phyloP scores from a whole-genome alignment of 2,888 invertebrate genomes.

The Euproctis similis region DNA sequence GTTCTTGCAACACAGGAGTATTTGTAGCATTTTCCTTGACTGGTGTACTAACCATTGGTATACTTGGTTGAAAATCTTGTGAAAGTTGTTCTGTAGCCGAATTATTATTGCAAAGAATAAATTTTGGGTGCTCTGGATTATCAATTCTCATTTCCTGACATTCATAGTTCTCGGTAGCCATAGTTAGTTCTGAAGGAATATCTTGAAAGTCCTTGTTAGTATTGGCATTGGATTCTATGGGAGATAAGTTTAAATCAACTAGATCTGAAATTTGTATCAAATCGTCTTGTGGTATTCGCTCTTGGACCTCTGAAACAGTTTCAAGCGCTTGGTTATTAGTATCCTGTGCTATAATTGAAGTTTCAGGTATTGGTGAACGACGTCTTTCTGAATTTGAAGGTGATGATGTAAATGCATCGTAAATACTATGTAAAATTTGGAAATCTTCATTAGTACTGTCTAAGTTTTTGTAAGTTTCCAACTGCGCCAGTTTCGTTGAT shows the following conservation, averaged over 20 bases:
- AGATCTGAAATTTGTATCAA: slow-evolving; percentile 5
- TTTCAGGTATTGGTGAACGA: too few species aligned
- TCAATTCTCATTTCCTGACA: not conserved
- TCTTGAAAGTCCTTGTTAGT: slow-evolving; percentile 5
- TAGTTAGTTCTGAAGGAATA: slow-evolving; percentile 6
- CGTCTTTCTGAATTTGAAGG: too few species aligned
- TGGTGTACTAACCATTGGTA: too few species aligned
- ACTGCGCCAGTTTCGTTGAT: slow-evolving; percentile 2
- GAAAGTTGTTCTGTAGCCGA: not conserved
- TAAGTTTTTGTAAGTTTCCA: slow-evolving; percentile 5
- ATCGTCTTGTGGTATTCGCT: slow-evolving; percentile 2
- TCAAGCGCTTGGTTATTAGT: too few species aligned
- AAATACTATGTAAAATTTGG: too few species aligned
- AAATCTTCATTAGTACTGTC: slow-evolving; percentile 5
- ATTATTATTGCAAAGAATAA: not conserved
- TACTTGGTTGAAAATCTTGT: not conserved
- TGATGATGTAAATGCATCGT: too few species aligned
- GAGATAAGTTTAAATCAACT: slow-evolving; percentile 7
- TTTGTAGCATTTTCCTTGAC: too few species aligned
- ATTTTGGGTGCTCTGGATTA: not conserved
- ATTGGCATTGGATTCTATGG: slow-evolving; percentile 5
- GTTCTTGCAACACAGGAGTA: too few species aligned
- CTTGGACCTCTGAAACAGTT: not conserved
- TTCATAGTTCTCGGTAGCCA: slow-evolving; percentile 1
- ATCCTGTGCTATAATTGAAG: too few species aligned